Evolutionary conservation across 1,140 invertebrate species (phyloP).

Genomic region (Nylanderia fulva): DNA sequence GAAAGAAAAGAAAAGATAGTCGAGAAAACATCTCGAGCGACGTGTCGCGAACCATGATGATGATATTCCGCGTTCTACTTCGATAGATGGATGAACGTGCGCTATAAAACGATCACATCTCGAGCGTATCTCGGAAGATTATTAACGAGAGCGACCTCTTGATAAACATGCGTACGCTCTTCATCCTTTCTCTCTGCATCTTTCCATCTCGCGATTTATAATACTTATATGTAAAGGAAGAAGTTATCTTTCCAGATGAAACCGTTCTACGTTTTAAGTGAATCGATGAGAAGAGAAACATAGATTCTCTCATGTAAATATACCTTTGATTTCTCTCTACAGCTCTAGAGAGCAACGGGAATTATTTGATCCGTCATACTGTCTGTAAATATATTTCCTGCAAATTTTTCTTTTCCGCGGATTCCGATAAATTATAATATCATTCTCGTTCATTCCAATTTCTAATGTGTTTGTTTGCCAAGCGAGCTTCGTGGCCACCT

Average conservation of each 20-base stretch:
- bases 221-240: not conserved
- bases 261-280: constrained; percentile 8
- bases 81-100: constrained; percentile 4
- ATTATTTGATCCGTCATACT: not conserved
- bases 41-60: too few species aligned
- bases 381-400: constrained; percentile 21
- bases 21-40: not conserved
- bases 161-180: not conserved
- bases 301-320: not conserved
- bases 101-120: constrained; percentile 55
- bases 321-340: not conserved
- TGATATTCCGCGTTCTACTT: constrained; percentile 1
- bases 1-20: not conserved
- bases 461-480: not conserved
- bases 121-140: constrained; percentile 13
- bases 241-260: not conserved
- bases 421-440: constrained; percentile 11
- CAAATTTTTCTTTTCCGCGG: not conserved
- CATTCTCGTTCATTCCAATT: constrained; percentile 29
- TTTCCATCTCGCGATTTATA: not conserved
- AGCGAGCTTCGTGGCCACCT: not conserved
- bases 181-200: not conserved
- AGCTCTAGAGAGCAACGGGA: constrained; percentile 4
- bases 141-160: constrained; percentile 37
- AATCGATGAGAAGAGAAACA: constrained; percentile 20